Evolutionary conservation across 2,113 vertebrate species (phyloP).

Genomic region (Tichodroma muraria): DNA sequence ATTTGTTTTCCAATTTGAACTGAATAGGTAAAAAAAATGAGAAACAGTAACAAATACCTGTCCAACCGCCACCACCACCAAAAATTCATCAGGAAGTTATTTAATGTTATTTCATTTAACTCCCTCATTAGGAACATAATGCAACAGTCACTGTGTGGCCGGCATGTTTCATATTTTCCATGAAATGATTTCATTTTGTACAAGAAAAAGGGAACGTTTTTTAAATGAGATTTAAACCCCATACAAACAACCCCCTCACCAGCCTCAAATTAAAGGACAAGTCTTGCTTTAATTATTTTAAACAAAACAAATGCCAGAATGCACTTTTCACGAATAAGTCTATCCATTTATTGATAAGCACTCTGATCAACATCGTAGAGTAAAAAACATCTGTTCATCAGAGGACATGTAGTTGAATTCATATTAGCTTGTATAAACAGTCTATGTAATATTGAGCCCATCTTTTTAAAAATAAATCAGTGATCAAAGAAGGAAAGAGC

Average conservation of each 20-base stretch:
- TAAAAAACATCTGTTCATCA: not conserved
- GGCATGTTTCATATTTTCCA: not conserved
- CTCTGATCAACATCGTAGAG: not conserved
- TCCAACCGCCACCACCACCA: not conserved
- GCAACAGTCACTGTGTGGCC: not conserved
- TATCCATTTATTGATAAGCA: constrained; percentile 31
- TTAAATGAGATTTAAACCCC: not conserved
- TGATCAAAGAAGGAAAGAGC: not conserved
- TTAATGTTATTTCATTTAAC: not conserved
- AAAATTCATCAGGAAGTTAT: not conserved
- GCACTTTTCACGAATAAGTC: constrained; percentile 34
- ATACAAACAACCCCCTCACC: not conserved
- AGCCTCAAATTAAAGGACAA: not conserved
- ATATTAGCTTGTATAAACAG: constrained; percentile 32
- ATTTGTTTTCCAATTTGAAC: not conserved
- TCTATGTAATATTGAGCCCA: not conserved
- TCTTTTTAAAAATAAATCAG: not conserved
- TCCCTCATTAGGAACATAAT: not conserved
- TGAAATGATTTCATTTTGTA: not conserved
- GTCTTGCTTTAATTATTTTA: constrained; percentile 7
- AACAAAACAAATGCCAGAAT: constrained; percentile 36
- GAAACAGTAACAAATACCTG: not conserved
- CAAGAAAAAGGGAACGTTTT: not conserved
- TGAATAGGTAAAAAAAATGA: not conserved
- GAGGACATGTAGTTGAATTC: constrained; percentile 9